Evolutionary conservation across 2,797 vertebrate genomes (phyloP).

Genomic region (Zenarchopterus dispar): DNA sequence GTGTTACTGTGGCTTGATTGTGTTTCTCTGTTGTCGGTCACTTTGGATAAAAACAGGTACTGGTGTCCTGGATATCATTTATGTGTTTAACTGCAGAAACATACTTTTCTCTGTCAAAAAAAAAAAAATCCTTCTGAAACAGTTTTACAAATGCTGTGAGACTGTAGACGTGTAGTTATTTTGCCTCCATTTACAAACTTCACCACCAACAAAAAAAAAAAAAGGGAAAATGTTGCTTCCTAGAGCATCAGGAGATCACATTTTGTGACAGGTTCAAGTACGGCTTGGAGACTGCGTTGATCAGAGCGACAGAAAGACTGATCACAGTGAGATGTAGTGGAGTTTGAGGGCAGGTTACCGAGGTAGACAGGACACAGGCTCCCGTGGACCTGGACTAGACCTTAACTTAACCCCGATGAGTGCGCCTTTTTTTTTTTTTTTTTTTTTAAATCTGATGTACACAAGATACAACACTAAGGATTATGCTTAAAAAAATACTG

Average conservation of each 20-base stretch:
- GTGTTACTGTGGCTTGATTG: too few relatives aligned
- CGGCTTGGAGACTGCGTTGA: not conserved
- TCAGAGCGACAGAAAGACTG: not conserved
- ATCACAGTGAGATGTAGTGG: constrained; percentile 1
- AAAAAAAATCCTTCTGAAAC: too few relatives aligned
- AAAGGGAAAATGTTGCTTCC: not conserved
- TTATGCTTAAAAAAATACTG: not conserved
- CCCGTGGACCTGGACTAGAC: constrained; percentile 37
- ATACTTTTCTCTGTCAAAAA: too few relatives aligned
- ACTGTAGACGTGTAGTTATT: too few relatives aligned
- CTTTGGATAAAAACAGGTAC: too few relatives aligned
- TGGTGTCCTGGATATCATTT: too few relatives aligned
- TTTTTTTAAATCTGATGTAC: too few relatives aligned
- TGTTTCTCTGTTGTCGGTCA: too few relatives aligned
- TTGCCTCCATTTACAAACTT: not conserved
- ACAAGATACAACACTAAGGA: not conserved
- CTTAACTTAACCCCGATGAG: constrained; percentile 21
- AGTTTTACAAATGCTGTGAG: too few relatives aligned
- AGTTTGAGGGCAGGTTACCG: not conserved
- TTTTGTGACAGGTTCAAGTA: not conserved
- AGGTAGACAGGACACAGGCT: not conserved
- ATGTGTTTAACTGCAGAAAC: too few relatives aligned
- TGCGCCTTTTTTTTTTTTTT: not conserved
- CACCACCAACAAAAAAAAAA: too few relatives aligned
- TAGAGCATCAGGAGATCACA: not conserved